phyloP scores from a whole-genome alignment of 2,113 vertebrate species.

The Aegotheles bennettii region DNA sequence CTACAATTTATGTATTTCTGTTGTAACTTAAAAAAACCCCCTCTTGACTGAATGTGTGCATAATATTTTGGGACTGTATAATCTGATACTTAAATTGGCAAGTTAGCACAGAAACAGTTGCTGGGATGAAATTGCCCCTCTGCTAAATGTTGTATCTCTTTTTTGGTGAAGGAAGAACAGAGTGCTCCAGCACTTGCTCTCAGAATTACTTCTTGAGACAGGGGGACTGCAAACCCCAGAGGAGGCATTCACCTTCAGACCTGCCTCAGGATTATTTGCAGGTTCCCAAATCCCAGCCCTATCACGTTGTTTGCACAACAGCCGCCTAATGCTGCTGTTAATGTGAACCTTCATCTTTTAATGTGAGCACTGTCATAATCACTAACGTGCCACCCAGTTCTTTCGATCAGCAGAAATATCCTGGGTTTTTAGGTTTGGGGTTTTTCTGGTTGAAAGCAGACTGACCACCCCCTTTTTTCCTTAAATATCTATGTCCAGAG shows the following conservation, averaged over 20 bases:
- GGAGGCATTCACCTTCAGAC: no score
- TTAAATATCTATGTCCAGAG: not conserved
- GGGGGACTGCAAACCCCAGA: not conserved
- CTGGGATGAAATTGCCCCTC: not conserved
- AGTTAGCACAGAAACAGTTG: not conserved
- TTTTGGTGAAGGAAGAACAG: not conserved
- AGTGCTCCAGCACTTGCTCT: not conserved
- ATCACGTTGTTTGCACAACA: not conserved
- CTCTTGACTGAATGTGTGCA: not conserved
- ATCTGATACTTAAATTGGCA: not conserved
- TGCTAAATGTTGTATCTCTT: not conserved
- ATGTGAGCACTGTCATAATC: not conserved
- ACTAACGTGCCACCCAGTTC: accelerated
- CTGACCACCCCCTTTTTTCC: not conserved
- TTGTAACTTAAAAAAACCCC: not conserved
- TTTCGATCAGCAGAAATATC: not conserved
- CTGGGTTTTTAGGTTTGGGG: accelerated
- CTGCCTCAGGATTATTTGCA: no score
- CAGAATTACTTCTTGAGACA: not conserved
- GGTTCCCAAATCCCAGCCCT: no score
- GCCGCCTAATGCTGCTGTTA: not conserved
- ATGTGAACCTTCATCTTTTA: not conserved
- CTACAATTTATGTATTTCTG: not conserved
- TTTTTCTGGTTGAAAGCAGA: not conserved
- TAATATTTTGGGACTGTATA: not conserved